Conservation (phyloP, 2,113 vertebrate species). For the Hymenochirus boettgeri region DNA sequence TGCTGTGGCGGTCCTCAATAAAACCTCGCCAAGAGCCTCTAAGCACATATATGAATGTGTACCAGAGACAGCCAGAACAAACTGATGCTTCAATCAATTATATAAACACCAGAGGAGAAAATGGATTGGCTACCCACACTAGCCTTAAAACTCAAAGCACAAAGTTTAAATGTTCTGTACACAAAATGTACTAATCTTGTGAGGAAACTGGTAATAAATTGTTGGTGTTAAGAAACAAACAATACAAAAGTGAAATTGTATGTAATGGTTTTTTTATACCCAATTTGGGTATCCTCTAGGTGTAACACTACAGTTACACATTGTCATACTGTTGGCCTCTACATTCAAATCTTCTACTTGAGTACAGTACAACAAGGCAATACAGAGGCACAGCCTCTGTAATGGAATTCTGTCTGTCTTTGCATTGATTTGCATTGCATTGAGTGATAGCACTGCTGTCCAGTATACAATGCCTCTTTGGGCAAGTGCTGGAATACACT, state of each 20-base stretch:
- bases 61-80: background rate
- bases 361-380: slow-evolving; percentile 59
- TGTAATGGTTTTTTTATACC: slow-evolving; percentile 49
- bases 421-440: slow-evolving; percentile 96
- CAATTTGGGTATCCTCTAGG: slow-evolving; percentile 46
- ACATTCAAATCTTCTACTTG: slow-evolving; percentile 80
- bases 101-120: background rate
- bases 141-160: slow-evolving; percentile 12
- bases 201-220: slow-evolving; percentile 58
- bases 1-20: background rate
- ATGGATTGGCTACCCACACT: slow-evolving; percentile 15
- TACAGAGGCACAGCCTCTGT: slow-evolving; percentile 67
- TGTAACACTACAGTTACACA: slow-evolving; percentile 65
- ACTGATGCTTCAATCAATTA: background rate
- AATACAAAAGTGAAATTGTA: slow-evolving; percentile 46
- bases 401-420: slow-evolving; percentile 69
- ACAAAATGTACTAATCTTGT: slow-evolving; percentile 39
- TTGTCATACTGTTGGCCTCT: slow-evolving; percentile 62
- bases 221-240: slow-evolving; percentile 49
- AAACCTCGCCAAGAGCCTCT: background rate
- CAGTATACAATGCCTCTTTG: slow-evolving; percentile 56
- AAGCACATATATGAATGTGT: background rate
- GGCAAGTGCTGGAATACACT: slow-evolving; percentile 45
- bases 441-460: slow-evolving; percentile 78
- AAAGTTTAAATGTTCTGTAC: slow-evolving; percentile 2